Percentiles rank a stretch among this genome's conserved stretches.
These are phyloP conservation scores for Hirtodrosophila trivittata DNA, from an alignment of 2,888 invertebrate genomes.

Conservation along the genomic window DNA sequence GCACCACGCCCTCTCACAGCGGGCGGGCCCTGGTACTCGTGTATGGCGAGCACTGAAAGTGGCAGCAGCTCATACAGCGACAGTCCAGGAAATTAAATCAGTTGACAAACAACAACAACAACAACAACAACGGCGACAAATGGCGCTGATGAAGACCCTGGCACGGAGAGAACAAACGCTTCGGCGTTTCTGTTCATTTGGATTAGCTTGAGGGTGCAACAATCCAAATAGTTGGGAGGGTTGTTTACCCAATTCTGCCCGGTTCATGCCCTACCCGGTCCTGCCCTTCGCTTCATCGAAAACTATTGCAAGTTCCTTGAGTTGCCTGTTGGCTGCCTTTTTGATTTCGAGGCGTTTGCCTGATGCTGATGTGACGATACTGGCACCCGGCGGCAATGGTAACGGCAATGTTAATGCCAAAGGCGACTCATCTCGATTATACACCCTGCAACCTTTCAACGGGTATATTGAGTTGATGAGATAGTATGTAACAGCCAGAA, in stretches of 20 bases:
- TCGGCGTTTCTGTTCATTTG: slow-evolving; percentile 51
- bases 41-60: slow-evolving; percentile 27
- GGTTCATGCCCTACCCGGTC: not conserved
- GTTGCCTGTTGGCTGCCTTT: slow-evolving; percentile 74
- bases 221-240: slow-evolving; percentile 42
- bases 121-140: slow-evolving; percentile 40
- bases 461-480: too few relatives aligned
- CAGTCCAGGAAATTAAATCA: slow-evolving; percentile 76
- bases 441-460: too few relatives aligned
- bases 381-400: slow-evolving; percentile 67
- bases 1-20: slow-evolving; percentile 74
- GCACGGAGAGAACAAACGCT: slow-evolving; percentile 25
- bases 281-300: slow-evolving; percentile 10
- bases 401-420: slow-evolving; percentile 4
- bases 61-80: slow-evolving; percentile 27
- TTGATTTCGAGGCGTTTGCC: slow-evolving; percentile 82
- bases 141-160: slow-evolving; percentile 59
- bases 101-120: slow-evolving; percentile 72
- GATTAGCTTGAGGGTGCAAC: slow-evolving; percentile 72
- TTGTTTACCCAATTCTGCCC: slow-evolving; percentile 36
- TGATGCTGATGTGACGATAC: slow-evolving; percentile 81
- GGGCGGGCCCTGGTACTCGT: slow-evolving; percentile 36
- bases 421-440: slow-evolving; percentile 43
- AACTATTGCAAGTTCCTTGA: slow-evolving; percentile 54
- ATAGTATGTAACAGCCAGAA: not conserved